phyloP scores from a whole-genome alignment of 2,113 vertebrate species.

The Bungarus multicinctus region DNA sequence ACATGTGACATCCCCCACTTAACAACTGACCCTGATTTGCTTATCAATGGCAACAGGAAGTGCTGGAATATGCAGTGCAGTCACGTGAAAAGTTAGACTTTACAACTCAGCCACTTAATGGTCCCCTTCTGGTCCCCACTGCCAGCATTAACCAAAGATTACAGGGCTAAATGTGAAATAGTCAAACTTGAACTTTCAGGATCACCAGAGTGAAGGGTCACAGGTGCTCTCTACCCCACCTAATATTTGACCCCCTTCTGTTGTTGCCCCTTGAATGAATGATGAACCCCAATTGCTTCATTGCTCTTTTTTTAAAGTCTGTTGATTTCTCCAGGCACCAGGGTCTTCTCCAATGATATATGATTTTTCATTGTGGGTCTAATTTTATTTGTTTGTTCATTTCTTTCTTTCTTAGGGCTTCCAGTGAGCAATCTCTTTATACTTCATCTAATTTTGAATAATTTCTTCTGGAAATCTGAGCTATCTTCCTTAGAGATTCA shows the following conservation, averaged over 20 bases:
- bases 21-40: background rate
- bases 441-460: background rate
- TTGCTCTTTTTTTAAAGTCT: background rate
- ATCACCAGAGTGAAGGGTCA: background rate
- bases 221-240: no score
- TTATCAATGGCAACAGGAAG: background rate
- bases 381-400: no score
- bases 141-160: background rate
- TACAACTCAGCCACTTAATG: background rate
- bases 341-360: background rate
- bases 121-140: background rate
- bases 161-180: background rate
- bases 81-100: background rate
- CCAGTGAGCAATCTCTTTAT: background rate
- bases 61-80: background rate
- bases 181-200: background rate
- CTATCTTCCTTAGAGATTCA: background rate
- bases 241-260: background rate
- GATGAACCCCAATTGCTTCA: background rate
- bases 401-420: background rate
- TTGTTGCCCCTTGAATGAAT: background rate
- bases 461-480: background rate
- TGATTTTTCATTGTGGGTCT: background rate
- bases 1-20: background rate
- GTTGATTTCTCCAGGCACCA: background rate